A percentile compares a stretch with the other conserved stretches of the same genome.
These are phyloP conservation scores for Pachyramphus minor DNA, from an alignment of 2,113 vertebrate genomes.

Conservation along the genomic window DNA sequence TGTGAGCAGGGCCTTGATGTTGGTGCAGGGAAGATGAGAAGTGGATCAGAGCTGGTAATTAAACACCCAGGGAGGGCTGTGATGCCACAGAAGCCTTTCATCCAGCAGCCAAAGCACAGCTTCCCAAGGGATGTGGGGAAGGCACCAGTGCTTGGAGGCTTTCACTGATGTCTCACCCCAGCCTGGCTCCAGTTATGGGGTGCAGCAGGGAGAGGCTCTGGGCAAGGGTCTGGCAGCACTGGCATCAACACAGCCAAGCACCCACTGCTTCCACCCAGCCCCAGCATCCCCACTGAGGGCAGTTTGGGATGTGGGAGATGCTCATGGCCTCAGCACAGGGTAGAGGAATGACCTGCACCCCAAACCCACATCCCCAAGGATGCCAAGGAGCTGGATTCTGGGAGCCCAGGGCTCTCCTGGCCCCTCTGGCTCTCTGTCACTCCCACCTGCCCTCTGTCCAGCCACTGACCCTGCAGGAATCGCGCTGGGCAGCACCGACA, in stretches of 20 bases:
- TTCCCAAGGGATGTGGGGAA: neutral
- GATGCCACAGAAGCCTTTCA: neutral
- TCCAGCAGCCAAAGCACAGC: neutral
- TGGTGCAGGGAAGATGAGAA: neutral
- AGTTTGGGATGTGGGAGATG: neutral
- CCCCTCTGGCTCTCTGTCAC: neutral
- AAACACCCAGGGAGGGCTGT: neutral
- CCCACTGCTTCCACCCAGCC: neutral
- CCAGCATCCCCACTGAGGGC: rapidly evolving
- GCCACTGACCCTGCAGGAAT: neutral
- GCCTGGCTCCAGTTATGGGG: neutral
- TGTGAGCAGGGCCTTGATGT: neutral
- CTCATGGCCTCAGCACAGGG: rapidly evolving
- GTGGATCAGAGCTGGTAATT: neutral
- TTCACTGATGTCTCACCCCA: neutral
- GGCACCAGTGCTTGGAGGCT: neutral
- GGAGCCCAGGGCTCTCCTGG: neutral
- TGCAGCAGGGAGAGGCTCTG: neutral
- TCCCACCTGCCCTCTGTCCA: rapidly evolving
- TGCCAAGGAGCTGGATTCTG: rapidly evolving
- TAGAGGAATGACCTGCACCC: neutral
- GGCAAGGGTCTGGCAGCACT: neutral
- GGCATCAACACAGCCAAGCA: rapidly evolving
- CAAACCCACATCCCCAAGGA: rapidly evolving
- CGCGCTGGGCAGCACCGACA: neutral